Conservation (phyloP, 2,113 vertebrate species). For the Diphyllodes magnificus region DNA sequence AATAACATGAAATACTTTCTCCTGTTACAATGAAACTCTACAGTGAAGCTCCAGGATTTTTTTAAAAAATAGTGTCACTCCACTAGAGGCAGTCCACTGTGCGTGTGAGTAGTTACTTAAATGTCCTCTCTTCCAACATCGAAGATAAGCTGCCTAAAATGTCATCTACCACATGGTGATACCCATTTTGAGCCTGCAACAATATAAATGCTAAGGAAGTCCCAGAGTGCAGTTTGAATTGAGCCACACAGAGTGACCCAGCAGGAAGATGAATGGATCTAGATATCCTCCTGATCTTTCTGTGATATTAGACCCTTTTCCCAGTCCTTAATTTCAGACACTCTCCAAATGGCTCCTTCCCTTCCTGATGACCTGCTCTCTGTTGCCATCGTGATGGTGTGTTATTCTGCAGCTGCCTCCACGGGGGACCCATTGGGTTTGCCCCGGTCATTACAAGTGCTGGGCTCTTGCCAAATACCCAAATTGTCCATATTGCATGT, state of each 20-base stretch:
- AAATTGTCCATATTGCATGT: background rate
- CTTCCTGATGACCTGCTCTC: background rate
- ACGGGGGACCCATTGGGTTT: background rate
- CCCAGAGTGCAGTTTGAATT: constrained; percentile 37
- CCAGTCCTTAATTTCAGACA: background rate
- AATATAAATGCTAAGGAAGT: constrained; percentile 54
- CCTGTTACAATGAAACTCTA: background rate
- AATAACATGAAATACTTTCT: background rate
- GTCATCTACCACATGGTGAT: constrained; percentile 52
- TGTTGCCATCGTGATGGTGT: constrained; percentile 1
- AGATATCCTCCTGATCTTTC: constrained; percentile 9
- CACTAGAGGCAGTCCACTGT: background rate
- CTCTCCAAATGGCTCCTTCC: background rate
- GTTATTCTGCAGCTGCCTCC: background rate
- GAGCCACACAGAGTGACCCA: constrained; percentile 11
- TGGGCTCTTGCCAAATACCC: background rate
- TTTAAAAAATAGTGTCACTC: background rate
- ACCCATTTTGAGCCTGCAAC: constrained; percentile 18
- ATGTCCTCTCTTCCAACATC: background rate
- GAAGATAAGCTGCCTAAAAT: constrained; percentile 28
- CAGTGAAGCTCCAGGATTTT: background rate
- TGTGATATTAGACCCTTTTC: background rate
- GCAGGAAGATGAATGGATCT: constrained; percentile 52
- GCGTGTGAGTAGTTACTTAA: background rate
- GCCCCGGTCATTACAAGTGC: background rate